phyloP scores from a whole-genome alignment of 2,797 vertebrate genomes.

The Anguilla anguilla region DNA sequence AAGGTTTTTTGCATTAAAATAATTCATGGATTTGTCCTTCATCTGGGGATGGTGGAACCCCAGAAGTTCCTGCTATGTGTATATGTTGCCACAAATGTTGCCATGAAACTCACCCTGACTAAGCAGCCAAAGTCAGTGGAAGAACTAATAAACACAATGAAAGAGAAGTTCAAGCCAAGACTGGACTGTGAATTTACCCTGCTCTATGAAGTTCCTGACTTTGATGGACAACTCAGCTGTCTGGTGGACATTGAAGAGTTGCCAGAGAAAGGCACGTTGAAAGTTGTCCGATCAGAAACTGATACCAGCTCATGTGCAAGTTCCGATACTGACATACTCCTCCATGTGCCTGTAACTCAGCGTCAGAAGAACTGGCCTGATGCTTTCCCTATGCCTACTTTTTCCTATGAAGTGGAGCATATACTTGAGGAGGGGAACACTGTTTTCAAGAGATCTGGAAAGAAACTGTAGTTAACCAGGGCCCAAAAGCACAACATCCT shows the following conservation, averaged over 20 bases:
- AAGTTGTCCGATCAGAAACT: conserved; percentile 34
- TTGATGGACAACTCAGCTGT: conserved; percentile 31
- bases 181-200: conserved; percentile 38
- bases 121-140: conserved; percentile 15
- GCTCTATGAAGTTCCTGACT: conserved; percentile 37
- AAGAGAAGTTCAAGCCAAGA: conserved; percentile 39
- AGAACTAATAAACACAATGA: conserved; percentile 29
- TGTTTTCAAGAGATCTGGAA: conserved; percentile 41
- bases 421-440: conserved; percentile 34
- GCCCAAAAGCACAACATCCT: conserved; percentile 31
- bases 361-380: conserved; percentile 39
- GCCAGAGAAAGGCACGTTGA: conserved; percentile 34
- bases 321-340: conserved; percentile 47
- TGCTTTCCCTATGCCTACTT: conserved; percentile 33
- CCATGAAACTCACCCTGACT: conserved; percentile 33
- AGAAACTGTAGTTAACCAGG: conserved; percentile 36
- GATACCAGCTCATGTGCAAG: conserved; percentile 34
- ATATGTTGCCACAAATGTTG: conserved; percentile 22
- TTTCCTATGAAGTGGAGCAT: conserved; percentile 37
- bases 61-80: conserved; percentile 33
- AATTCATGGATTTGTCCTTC: neutral
- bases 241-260: conserved; percentile 39
- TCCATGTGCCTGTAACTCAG: conserved; percentile 2
- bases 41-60: neutral
- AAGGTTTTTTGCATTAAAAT: neutral